These are phyloP conservation scores for Anastrepha obliqua DNA, from an alignment of 1,140 invertebrate genomes.

Conservation along the genomic window DNA sequence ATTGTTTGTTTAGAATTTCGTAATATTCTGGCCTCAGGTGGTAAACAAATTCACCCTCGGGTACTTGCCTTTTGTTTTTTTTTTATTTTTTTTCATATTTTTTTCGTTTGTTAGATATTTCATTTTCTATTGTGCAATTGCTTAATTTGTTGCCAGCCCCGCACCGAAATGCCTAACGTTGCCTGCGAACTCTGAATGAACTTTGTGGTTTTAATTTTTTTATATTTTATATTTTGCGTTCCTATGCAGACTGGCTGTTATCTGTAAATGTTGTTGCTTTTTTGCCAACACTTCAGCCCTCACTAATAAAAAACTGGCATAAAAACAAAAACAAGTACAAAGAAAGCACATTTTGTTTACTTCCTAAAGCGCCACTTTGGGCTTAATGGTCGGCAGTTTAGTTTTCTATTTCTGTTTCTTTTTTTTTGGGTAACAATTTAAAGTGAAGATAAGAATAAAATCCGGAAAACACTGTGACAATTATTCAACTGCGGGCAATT, in stretches of 20 bases:
- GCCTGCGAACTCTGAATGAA: constrained; percentile 1
- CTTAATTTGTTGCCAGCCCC: constrained; percentile 4
- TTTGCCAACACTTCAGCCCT: not conserved
- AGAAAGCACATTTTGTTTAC: constrained; percentile 4
- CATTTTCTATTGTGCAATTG: not conserved
- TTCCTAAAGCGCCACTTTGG: constrained; percentile 8
- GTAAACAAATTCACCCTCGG: not conserved
- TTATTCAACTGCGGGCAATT: not conserved
- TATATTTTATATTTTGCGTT: no score
- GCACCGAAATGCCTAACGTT: not conserved
- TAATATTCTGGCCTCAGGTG: not conserved
- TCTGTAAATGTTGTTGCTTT: not conserved
- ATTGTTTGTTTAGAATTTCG: not conserved
- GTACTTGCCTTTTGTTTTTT: not conserved
- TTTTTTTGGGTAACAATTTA: not conserved
- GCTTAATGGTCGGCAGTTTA: not conserved
- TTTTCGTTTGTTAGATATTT: no score
- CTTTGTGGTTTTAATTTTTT: not conserved
- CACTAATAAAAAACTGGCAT: not conserved
- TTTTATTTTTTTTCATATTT: not conserved
- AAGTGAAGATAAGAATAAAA: not conserved
- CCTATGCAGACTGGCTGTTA: no score
- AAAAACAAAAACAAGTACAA: not conserved
- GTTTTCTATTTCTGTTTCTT: not conserved
- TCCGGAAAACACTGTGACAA: not conserved